phyloP scores from a whole-genome alignment of 2,113 vertebrate species.

The Camelus bactrianus region DNA sequence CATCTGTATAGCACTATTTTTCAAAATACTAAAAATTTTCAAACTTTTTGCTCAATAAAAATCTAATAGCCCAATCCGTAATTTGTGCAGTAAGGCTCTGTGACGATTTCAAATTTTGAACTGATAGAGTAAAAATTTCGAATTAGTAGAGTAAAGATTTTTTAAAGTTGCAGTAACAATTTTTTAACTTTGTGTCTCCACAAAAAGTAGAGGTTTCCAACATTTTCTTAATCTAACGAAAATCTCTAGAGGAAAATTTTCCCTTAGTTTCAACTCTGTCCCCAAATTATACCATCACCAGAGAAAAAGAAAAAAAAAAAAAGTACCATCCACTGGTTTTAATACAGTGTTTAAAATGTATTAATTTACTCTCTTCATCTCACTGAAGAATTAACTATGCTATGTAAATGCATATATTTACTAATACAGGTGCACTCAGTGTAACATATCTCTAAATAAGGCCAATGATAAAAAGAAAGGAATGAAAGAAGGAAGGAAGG shows the following conservation, averaged over 20 bases:
- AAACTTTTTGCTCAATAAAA: constrained; percentile 55
- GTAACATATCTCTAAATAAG: constrained; percentile 4
- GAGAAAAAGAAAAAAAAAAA: neutral
- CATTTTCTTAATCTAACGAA: constrained; percentile 53
- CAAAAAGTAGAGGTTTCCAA: constrained; percentile 1
- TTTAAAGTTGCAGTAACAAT: neutral
- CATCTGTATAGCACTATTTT: neutral
- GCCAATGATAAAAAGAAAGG: neutral
- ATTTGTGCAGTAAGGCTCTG: neutral
- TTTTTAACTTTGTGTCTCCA: constrained; percentile 27
- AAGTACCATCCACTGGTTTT: neutral
- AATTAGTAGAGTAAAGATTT: neutral
- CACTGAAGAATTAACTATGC: constrained; percentile 10
- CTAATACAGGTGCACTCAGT: constrained; percentile 4
- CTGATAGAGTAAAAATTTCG: constrained; percentile 32
- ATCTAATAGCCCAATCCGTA: constrained; percentile 32
- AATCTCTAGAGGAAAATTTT: constrained; percentile 39
- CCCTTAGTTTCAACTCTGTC: constrained; percentile 59
- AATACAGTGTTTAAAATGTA: constrained; percentile 4
- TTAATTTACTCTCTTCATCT: constrained; percentile 50
- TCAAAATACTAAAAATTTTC: constrained; percentile 25
- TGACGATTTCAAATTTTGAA: constrained; percentile 33
- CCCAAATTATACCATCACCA: constrained; percentile 20
- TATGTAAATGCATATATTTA: neutral
- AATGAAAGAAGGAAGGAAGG: neutral